A percentile compares a stretch with the other conserved stretches of the same genome.
Evolutionary conservation across 1,140 invertebrate species (phyloP).

Genomic region (Hylyphantes graminicola): DNA sequence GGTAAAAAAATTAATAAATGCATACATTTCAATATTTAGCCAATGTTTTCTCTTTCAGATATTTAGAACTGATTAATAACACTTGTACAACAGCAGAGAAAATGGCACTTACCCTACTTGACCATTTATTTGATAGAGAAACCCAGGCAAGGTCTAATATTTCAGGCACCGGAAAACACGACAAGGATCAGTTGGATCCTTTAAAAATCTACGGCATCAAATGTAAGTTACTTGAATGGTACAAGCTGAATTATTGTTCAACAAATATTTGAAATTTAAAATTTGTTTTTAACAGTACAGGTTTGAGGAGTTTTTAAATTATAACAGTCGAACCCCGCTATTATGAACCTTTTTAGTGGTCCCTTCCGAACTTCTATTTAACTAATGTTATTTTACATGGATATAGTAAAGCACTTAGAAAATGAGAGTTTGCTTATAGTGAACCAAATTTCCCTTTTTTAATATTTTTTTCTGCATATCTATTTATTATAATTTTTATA

Average conservation of each 20-base stretch:
- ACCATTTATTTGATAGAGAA: conserved; percentile 70
- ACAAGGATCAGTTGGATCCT: conserved; percentile 70
- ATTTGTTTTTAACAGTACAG: too few relatives aligned
- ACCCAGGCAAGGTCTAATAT: conserved; percentile 70
- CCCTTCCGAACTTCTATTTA: too few relatives aligned
- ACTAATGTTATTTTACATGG: too few relatives aligned
- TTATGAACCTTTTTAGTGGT: too few relatives aligned
- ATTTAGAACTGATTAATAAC: conserved; percentile 69
- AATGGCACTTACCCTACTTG: conserved; percentile 69
- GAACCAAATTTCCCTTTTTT: too few relatives aligned
- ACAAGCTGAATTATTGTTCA: not conserved
- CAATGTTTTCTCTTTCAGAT: conserved; percentile 22
- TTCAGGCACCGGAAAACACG: conserved; percentile 70
- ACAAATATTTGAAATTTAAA: too few relatives aligned
- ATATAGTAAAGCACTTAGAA: too few relatives aligned
- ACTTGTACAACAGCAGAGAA: conserved; percentile 70
- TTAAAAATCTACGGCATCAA: conserved; percentile 70
- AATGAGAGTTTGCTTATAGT: too few relatives aligned
- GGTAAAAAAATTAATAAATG: not conserved
- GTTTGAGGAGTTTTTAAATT: not conserved
- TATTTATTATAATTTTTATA: too few relatives aligned
- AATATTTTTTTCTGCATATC: not conserved
- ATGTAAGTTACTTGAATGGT: conserved; percentile 66
- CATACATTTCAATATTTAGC: not conserved
- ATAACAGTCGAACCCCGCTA: too few relatives aligned